phyloP scores from a whole-genome alignment of 2,113 vertebrate species.

The Colistium nudipinnis region DNA sequence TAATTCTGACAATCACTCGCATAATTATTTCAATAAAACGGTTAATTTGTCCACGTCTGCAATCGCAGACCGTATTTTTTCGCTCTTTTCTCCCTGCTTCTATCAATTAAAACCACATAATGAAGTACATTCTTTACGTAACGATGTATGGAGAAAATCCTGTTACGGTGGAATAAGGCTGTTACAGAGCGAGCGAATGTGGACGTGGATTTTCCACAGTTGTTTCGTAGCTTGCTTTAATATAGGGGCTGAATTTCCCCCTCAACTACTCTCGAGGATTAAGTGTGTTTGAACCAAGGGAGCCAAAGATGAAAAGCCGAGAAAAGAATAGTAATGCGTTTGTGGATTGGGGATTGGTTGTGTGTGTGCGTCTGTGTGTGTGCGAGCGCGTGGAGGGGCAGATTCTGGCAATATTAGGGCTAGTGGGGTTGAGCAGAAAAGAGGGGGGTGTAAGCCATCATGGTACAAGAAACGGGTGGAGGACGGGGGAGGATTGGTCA shows the following conservation, averaged over 20 bases:
- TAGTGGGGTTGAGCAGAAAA: conserved; percentile 24
- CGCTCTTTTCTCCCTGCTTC: conserved; percentile 43
- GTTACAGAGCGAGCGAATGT: conserved; percentile 55
- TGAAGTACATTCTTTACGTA: conserved; percentile 65
- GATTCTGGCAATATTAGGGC: conserved; percentile 32
- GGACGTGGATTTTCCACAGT: conserved; percentile 55
- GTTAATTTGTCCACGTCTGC: conserved; percentile 69
- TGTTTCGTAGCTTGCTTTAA: conserved; percentile 61
- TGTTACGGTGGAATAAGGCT: conserved; percentile 72
- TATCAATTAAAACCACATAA: conserved; percentile 77
- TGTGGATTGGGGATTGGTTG: conserved; percentile 39
- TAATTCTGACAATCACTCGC: conserved; percentile 68
- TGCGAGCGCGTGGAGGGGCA: not conserved
- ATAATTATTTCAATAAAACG: conserved; percentile 72
- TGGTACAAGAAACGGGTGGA: conserved; percentile 8
- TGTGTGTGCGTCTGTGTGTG: conserved; percentile 8
- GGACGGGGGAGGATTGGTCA: conserved; percentile 3
- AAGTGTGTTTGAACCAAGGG: conserved; percentile 52
- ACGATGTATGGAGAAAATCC: conserved; percentile 71
- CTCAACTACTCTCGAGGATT: conserved; percentile 61
- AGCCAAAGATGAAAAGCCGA: conserved; percentile 59
- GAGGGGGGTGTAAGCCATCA: conserved; percentile 5
- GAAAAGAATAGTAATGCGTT: conserved; percentile 33
- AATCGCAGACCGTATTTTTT: conserved; percentile 52
- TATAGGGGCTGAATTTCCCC: conserved; percentile 48